Evolutionary conservation across 2,797 vertebrate species (phyloP), one percentile per base, ranked within the genome.

Genomic region (Zalophus californianus): DNA sequence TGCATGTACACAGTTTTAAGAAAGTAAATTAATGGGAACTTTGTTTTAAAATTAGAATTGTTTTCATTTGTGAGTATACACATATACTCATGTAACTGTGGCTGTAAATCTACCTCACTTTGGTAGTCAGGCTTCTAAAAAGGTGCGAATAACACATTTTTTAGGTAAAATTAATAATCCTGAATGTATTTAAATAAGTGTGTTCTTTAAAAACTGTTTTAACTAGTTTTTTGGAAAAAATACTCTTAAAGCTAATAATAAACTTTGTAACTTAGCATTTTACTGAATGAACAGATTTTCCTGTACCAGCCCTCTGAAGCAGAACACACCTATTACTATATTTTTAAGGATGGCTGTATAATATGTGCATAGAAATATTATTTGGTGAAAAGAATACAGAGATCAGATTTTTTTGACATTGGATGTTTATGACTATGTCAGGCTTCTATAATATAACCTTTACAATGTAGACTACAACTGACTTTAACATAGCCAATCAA

Each of bases 21-120:
- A 89, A 96, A 73, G 13, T 12, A 95, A 83, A 50, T 50, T 50
- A 50, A 85, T 29, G 20, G 18, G 2, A 1, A 56, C 2, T 94
- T 68, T 60, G 32, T 86, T 97, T 96, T 87, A 83, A 80, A 90
- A 87, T 93, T 35, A 73, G 32, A 14, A 77, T 41, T 21, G 18
- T 80, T 90, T 83, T 38, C n/a, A 41, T 77, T 92, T 96, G 68
- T 94, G 48, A 90, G 4, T 48, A 89, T 60, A 93, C 54, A 54
- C 3, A 86, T 48, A 62, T 1, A 52, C 8, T 62, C 21, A 41
- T 18, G 29, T 15, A 85, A 90, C 48, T 68, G 23, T 84, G 48
- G 29, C 60, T 87, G 2, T 35, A 58, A 92, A 79, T 64, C 12
- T 21, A 66, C 5, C 14, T 86, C 4, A 20, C 60, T 86, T 82